These are phyloP conservation scores for Poecile atricapillus DNA, from an alignment of 2,113 vertebrate species.

Conservation along the genomic window DNA sequence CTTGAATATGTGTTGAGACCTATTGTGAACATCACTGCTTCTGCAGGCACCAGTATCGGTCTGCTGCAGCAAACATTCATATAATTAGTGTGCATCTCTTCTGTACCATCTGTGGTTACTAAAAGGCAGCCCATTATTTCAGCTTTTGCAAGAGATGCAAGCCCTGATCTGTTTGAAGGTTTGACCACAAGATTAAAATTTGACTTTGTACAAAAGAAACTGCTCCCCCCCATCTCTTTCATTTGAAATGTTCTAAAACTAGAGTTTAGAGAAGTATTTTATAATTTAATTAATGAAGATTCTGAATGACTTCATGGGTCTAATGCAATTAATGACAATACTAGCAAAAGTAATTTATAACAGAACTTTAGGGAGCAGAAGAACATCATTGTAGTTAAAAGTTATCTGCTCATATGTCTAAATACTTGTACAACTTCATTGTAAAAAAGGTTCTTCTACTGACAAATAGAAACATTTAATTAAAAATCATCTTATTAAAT, in stretches of 20 bases:
- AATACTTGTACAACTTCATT: neutral
- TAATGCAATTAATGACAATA: neutral
- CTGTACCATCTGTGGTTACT: neutral
- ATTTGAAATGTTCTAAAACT: neutral
- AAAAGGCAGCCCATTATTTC: neutral
- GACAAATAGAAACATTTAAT: neutral
- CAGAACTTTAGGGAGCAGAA: neutral
- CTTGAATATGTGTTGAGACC: neutral
- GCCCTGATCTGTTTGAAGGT: neutral
- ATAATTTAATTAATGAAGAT: neutral
- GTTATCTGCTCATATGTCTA: neutral
- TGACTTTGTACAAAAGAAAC: neutral
- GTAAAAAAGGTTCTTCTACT: neutral
- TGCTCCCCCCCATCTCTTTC: neutral
- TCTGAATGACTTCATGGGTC: neutral
- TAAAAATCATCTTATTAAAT: neutral
- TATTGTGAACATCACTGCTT: neutral
- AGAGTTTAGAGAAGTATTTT: neutral
- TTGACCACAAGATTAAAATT: neutral
- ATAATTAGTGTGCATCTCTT: neutral
- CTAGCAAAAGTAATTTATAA: neutral
- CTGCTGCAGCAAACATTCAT: neutral
- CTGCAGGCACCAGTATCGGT: neutral
- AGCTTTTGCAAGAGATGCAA: neutral
- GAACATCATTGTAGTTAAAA: neutral